Evolutionary conservation across 2,797 vertebrate genomes (phyloP), one percentile per base, ranked within the genome.

Genomic region (Thaleichthys pacificus): DNA sequence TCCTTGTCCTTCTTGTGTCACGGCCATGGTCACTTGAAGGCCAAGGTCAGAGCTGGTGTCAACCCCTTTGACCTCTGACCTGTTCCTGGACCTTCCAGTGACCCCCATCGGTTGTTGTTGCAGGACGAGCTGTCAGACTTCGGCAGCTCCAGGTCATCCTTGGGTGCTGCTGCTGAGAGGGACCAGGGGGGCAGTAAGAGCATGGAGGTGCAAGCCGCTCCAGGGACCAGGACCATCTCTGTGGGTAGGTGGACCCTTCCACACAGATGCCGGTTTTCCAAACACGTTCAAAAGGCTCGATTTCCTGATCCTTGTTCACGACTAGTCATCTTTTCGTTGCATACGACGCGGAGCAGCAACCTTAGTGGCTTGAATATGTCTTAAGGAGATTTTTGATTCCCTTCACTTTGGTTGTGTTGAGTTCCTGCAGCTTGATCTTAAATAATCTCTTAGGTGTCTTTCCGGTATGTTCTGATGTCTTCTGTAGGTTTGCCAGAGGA

Each of bases 111-210:
- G n/a, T 71, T 75, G 58, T 79, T 8, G n/a, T 92, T 86, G 68
- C 90, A 99, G 97, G 97, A 99, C 83, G 97, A 99, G 85, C 92
- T 99, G 68, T 96, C 95, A 24, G 94, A 95, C 75, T 86, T 95
- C 77, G 93, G 92, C 77, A 97, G 93, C 0, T 94, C 92, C 14
- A 92, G 93, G 75, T 95, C 94, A 80, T 91, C 92, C 62, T 86
- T 91, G 1, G 90, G 93, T 73, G 94, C 95, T 0, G 95, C 95
- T 78, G 84, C 87, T 73, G 93, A 93, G 64, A 81, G 77, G 65
- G 94, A 95, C 38, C 94, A 96, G 61, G 94, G 92, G 9, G 88
- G 76, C 86, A 92, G 90, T 88, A 96, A 93, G 85, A 96, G 94
- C 76, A 93, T 85, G 15, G 95, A 98, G 87, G 93, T 95, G 65